Evolutionary conservation across 1,140 invertebrate genomes (phyloP).

Genomic region (Galleria mellonella): DNA sequence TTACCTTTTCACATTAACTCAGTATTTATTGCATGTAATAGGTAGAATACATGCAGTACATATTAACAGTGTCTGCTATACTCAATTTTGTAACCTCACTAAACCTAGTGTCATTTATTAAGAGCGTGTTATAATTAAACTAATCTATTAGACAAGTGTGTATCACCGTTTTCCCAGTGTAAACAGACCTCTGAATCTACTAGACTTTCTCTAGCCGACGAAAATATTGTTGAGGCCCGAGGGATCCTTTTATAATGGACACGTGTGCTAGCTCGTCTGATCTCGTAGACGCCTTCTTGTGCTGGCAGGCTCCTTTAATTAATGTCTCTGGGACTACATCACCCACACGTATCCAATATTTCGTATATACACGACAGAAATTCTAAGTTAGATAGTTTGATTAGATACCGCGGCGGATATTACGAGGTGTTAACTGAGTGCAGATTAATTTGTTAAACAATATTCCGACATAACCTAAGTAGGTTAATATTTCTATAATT

Average conservation of each 20-base stretch:
- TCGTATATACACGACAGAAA: slow-evolving; percentile 31
- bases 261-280: slow-evolving; percentile 26
- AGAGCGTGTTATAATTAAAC: slow-evolving; percentile 30
- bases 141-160: slow-evolving; percentile 30
- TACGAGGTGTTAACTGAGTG: too few species aligned
- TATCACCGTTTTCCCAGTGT: slow-evolving; percentile 19
- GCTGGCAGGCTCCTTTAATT: slow-evolving; percentile 56
- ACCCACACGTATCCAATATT: slow-evolving; percentile 30
- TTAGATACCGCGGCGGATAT: neutral
- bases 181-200: slow-evolving; percentile 7
- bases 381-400: slow-evolving; percentile 24
- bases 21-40: too few species aligned
- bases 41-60: neutral
- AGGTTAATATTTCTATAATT: too few species aligned
- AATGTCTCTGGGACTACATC: slow-evolving; percentile 48
- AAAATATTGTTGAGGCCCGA: neutral
- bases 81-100: neutral
- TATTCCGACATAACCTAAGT: too few species aligned
- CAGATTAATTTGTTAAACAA: too few species aligned
- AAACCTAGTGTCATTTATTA: slow-evolving; percentile 24
- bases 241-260: slow-evolving; percentile 23
- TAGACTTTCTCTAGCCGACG: neutral
- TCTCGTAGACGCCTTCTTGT: slow-evolving; percentile 43
- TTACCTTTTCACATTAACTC: too few species aligned
- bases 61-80: neutral